phyloP scores from a whole-genome alignment of 2,113 vertebrate species.

The Chrysemys picta region DNA sequence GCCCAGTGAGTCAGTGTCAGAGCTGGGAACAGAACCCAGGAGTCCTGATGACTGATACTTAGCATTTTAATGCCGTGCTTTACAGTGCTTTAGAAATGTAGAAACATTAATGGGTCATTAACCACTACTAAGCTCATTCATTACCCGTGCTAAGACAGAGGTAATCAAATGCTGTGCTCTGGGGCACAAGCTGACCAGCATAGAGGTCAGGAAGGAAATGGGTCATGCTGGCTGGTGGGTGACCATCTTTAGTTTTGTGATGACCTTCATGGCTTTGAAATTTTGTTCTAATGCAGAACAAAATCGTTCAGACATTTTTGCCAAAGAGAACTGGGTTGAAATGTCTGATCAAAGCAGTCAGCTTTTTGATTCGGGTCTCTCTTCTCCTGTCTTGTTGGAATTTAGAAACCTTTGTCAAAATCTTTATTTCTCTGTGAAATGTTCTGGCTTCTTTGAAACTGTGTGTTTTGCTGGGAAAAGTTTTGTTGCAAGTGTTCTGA shows the following conservation, averaged over 20 bases:
- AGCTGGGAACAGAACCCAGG: accelerated
- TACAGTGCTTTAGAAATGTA: neutral
- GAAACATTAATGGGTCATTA: neutral
- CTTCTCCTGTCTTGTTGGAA: neutral
- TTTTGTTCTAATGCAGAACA: neutral
- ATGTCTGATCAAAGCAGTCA: neutral
- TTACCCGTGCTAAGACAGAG: too few species aligned
- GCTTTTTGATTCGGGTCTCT: neutral
- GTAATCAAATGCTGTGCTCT: neutral
- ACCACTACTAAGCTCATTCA: neutral
- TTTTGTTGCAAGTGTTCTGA: neutral
- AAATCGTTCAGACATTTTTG: neutral
- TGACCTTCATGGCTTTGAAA: neutral
- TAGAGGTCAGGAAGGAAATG: neutral
- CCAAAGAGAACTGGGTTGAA: neutral
- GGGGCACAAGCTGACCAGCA: neutral
- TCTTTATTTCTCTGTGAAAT: neutral
- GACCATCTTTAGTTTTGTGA: neutral
- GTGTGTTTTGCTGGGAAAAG: neutral
- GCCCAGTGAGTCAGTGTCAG: neutral
- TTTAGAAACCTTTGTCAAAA: neutral
- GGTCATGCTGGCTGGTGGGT: neutral
- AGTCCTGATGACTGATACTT: neutral
- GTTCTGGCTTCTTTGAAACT: neutral
- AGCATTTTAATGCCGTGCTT: neutral